phyloP scores from a whole-genome alignment of 2,888 invertebrate species.

The Acanthoscelides obtectus region DNA sequence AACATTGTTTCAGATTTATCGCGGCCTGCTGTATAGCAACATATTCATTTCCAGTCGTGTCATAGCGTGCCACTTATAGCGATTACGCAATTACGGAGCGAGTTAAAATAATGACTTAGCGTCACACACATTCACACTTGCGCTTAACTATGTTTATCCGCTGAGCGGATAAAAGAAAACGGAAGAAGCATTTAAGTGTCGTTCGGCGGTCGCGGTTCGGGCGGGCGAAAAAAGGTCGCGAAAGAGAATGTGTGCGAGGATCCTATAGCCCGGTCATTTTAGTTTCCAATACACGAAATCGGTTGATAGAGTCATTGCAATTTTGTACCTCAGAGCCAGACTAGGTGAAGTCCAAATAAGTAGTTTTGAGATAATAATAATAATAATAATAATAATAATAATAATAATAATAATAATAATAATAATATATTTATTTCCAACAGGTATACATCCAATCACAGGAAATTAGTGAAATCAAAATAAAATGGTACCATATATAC shows the following conservation, averaged over 20 bases:
- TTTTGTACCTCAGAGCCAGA: no score
- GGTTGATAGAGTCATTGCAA: no score
- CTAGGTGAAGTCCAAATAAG: no score
- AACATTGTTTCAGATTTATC: background rate
- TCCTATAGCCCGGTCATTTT: background rate
- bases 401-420: no score
- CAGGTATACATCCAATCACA: no score
- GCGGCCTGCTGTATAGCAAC: background rate
- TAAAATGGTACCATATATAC: no score
- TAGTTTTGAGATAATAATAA: no score
- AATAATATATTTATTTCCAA: no score
- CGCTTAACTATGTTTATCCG: slow-evolving; percentile 45
- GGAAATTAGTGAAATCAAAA: no score
- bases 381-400: no score
- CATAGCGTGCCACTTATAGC: background rate
- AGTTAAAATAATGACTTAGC: slow-evolving; percentile 43
- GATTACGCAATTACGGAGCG: background rate
- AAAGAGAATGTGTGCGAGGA: background rate
- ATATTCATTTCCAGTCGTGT: background rate
- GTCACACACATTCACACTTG: slow-evolving; percentile 43
- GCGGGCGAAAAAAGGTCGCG: background rate
- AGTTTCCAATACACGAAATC: no score
- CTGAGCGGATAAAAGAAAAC: slow-evolving; percentile 45
- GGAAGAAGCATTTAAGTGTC: slow-evolving; percentile 42
- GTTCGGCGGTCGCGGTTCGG: background rate